Conservation (phyloP, 2,797 vertebrate species). For the Triplophysa yarkandensis region DNA sequence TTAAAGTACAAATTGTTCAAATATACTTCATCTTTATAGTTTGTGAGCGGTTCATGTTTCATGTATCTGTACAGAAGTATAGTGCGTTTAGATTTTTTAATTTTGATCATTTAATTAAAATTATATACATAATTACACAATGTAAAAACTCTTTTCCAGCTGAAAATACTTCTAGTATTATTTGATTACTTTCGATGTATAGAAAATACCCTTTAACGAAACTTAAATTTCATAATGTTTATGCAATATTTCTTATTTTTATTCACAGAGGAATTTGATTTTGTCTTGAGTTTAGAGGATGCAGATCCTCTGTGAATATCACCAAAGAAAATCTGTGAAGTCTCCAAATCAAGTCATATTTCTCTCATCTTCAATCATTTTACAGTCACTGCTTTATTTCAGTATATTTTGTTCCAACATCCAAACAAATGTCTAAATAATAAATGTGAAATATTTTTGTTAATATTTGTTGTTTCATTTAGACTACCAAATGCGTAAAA, state of each 20-base stretch:
- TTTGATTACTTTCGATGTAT: neutral
- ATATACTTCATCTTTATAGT: too few species aligned
- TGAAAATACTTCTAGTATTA: neutral
- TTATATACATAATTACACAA: too few species aligned
- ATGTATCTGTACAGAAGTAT: too few species aligned
- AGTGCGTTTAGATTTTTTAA: too few species aligned
- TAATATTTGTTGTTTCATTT: neutral
- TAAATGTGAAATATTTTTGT: conserved; percentile 37
- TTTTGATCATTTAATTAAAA: too few species aligned
- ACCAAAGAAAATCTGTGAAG: neutral
- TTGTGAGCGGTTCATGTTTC: too few species aligned
- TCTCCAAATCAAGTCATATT: neutral
- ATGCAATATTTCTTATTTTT: conserved; percentile 42
- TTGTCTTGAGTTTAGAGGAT: conserved; percentile 88
- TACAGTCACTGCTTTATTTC: neutral
- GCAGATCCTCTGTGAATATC: conserved; percentile 69
- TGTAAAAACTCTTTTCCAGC: too few species aligned
- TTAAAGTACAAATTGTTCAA: neutral
- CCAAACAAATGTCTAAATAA: neutral
- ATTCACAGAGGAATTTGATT: conserved; percentile 89
- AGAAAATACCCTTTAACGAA: neutral
- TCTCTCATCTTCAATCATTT: neutral
- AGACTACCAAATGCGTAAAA: neutral
- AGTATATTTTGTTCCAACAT: neutral
- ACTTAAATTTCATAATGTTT: neutral